A percentile compares a stretch with the other conserved stretches of the same genome.
phyloP scores from a whole-genome alignment of 2,888 invertebrate genomes.

The Callinectes sapidus region DNA sequence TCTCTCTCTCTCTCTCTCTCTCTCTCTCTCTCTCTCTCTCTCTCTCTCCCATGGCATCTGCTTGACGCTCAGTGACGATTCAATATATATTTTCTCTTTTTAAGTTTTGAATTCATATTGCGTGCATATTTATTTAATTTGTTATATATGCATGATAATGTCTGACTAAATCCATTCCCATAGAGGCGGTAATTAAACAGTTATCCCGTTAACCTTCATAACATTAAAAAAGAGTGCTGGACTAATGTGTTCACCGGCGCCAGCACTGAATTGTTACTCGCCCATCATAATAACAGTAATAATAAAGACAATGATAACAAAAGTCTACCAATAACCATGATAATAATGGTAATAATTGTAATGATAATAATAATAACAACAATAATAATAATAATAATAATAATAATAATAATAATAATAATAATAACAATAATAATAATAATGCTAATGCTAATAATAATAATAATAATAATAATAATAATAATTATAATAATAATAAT shows the following conservation, averaged over 20 bases:
- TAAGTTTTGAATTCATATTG: neutral
- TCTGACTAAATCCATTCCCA: neutral
- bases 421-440: neutral
- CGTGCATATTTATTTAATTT: neutral
- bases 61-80: neutral
- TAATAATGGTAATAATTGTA: neutral
- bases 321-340: neutral
- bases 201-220: slow-evolving; percentile 4
- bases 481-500: neutral
- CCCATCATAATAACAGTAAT: neutral
- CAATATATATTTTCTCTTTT: neutral
- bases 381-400: neutral
- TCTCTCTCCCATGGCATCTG: neutral
- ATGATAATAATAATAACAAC: neutral
- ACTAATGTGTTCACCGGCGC: neutral
- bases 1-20: neutral
- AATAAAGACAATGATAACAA: slow-evolving; percentile 9
- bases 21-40: neutral
- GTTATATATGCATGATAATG: neutral
- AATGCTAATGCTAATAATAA: neutral
- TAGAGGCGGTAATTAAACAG: neutral
- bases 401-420: neutral
- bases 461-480: neutral
- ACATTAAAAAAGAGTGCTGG: neutral
- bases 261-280: neutral